Percentiles rank a stretch among this genome's conserved stretches.
Evolutionary conservation across 2,797 vertebrate species (phyloP).

Genomic region (Leptoclinus maculatus): DNA sequence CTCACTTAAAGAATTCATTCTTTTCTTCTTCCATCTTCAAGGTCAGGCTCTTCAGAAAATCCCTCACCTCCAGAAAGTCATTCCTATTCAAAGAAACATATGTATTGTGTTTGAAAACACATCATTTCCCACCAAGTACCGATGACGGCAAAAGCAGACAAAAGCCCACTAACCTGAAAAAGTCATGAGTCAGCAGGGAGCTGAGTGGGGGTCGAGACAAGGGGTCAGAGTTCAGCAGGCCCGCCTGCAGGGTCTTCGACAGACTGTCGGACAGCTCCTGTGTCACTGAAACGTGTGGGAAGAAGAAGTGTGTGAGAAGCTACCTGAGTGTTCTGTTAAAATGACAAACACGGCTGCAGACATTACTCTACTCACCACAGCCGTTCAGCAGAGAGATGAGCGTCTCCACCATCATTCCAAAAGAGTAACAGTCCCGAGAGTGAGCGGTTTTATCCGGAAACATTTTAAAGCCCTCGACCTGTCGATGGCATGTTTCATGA

Average conservation of each 20-base stretch:
- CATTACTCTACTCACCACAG: constrained; percentile 85
- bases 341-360: not conserved
- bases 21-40: constrained; percentile 97
- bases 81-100: constrained; percentile 83
- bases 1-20: constrained; percentile 99
- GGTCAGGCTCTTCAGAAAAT: constrained; percentile 96
- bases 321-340: not conserved
- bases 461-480: constrained; percentile 83
- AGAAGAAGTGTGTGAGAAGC: not conserved
- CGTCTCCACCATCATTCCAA: constrained; percentile 89
- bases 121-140: not conserved
- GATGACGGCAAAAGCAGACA: not conserved
- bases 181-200: constrained; percentile 89
- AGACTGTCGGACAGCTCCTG: constrained; percentile 84
- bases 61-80: constrained; percentile 96
- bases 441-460: constrained; percentile 89
- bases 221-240: constrained; percentile 88
- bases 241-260: constrained; percentile 87
- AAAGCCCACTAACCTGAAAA: constrained; percentile 90
- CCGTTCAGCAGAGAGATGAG: constrained; percentile 86
- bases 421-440: constrained; percentile 92
- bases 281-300: constrained; percentile 80
- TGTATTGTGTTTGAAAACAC: not conserved
- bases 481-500: constrained; percentile 35
- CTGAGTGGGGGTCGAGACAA: constrained; percentile 86